Base-by-base conservation (phyloP, 2,797 vertebrate species). In the Darevskia nairensis region DNA sequence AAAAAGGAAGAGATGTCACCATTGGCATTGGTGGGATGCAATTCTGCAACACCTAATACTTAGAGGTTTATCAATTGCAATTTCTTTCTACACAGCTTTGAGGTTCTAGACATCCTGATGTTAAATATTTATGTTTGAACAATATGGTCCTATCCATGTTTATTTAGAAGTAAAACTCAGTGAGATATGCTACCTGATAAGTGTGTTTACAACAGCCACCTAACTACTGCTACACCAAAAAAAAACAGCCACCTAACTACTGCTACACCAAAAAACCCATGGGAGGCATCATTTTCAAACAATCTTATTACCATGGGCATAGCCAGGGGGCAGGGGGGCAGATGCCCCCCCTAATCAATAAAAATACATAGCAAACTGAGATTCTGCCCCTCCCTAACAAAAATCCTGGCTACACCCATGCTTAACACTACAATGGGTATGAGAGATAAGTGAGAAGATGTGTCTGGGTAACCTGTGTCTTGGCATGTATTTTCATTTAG, bases 1-100 rank as follows among this genome's bases (percentile, higher is more conserved):
- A 27, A 21, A 72, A 11, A 64, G 91, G 88, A 90, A 90, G 72
- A 80, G 86, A 19, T 19, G 5, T 75, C 25, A 86, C 86, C 3
- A 66, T 72, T 80, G 84, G 39, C 32, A 39, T 39, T 55, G 50
- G 13, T 61, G 21, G 76, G 35, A 35, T 87, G 32, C 59, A n/a
- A 76, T 87, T 85, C 25, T 69, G 39, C 64, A 46, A 23, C 41
- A 76, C 3, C 15, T 3, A 41, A 76, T 66, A 46, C 8, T 35
- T 25, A 25, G 21, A 25, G 23, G 10, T 50, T 82, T 50, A 19
- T 61, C 69, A 61, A 32, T 74, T 41, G 9, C 19, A 5, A 61
- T 64, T 81, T 72, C 27, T 76, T 82, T 82, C 71, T 66, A 50
- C 4, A 1, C 29, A 77, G 9, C 11, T 55, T 76, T 68, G 41